Evolutionary conservation across 1,140 invertebrate genomes (phyloP), one percentile per base, ranked within the genome.

Genomic region (Bombus terrestris): DNA sequence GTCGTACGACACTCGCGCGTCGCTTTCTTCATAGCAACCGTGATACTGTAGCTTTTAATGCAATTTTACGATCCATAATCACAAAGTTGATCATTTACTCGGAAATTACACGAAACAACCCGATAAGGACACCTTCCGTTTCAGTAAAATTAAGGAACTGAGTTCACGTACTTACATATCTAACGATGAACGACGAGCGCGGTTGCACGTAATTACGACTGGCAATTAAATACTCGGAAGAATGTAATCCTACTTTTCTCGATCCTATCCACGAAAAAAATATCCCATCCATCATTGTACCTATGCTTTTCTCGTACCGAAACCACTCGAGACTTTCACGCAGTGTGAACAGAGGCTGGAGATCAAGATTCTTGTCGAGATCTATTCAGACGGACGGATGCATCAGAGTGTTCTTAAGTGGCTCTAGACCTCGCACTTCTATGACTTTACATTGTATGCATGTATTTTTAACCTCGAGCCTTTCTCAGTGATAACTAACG

Each of bases 371-470:
- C 86, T 66, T 73, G 79, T 90, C 86, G 78, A 82, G 85, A 89
- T 87, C 86, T 85, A 87, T 83, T 43, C 66, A 57, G 73, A 35
- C 81, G 73, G 66, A 78, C 71, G 88, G 37, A 84, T 64, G 72
- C 81, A 87, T 87, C 76, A 35, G 81, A 85, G 75, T 83, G 86
- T 77, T 90, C 83, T 77, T 83, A 90, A 90, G 88, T 90, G 88
- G 80, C 82, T 90, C 89, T 90, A 88, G 89, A 90, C 88, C 89
- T 90, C 88, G 85, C 86, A 80, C 88, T 85, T 90, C 75, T 77
- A 80, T 72, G 84, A 72, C 77, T 85, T 71, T 79, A 89, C 71
- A 68, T 66, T 41, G 28, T 59, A 64, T n/a, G 74, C 28, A 72
- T 28, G 73, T 83, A 37, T 57, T 53, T 53, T 53, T 53, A 53